Conservation (phyloP, 2,797 vertebrate genomes). For the Falco cherrug region DNA sequence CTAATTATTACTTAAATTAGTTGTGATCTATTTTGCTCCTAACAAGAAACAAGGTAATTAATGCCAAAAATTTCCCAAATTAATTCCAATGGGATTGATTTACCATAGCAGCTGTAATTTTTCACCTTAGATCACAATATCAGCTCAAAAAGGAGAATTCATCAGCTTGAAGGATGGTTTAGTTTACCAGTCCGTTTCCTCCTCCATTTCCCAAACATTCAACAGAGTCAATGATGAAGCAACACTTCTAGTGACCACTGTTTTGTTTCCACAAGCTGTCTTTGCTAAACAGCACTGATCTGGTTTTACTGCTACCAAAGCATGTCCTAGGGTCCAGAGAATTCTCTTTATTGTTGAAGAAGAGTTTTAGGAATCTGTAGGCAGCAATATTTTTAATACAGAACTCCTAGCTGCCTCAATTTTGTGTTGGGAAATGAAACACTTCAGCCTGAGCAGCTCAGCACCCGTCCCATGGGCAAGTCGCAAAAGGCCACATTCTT, state of each 20-base stretch:
- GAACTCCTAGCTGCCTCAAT: background rate
- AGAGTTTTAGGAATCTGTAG: background rate
- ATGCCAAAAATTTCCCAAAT: background rate
- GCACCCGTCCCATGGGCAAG: background rate
- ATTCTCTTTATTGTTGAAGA: background rate
- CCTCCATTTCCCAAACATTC: background rate
- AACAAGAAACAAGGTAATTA: background rate
- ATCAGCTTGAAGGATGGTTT: background rate
- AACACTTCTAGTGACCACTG: background rate
- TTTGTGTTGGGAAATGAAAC: background rate
- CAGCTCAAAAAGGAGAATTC: background rate
- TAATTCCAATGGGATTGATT: background rate
- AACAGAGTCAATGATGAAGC: background rate
- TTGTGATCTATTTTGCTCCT: conserved; percentile 11
- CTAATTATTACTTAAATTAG: background rate
- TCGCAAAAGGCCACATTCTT: background rate
- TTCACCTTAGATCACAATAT: background rate
- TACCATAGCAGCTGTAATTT: background rate
- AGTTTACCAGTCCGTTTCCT: background rate
- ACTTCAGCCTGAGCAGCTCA: background rate
- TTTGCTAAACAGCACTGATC: background rate
- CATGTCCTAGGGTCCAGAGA: no score
- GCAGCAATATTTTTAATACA: background rate
- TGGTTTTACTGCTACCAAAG: background rate
- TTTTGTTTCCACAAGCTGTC: background rate